Evolutionary conservation across 2,888 invertebrate species (phyloP).

Genomic region (Amblyjoppa fuscipennis): DNA sequence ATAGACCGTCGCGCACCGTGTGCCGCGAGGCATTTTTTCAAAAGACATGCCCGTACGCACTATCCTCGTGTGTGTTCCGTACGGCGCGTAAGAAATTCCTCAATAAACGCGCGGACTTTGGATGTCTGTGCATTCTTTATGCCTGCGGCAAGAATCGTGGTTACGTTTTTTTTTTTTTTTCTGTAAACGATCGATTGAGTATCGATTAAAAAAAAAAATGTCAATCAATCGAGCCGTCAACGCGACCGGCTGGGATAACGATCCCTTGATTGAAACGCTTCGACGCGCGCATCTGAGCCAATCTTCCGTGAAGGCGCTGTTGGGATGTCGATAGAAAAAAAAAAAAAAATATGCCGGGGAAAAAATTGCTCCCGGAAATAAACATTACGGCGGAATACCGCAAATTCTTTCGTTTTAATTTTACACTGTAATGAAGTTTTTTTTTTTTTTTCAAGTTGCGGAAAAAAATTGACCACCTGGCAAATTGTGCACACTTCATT

Average conservation of each 20-base stretch:
- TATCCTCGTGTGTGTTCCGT: not conserved
- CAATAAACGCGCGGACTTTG: not conserved
- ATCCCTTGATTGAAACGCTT: conserved; percentile 21
- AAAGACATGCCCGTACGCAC: not conserved
- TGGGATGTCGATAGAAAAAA: not conserved
- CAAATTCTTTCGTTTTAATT: no score
- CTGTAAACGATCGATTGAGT: conserved; percentile 3
- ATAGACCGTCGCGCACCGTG: not conserved
- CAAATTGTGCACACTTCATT: no score
- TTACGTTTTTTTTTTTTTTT: not conserved
- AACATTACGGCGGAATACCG: not conserved
- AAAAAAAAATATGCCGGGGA: not conserved
- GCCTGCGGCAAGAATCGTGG: not conserved
- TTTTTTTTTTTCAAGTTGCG: no score
- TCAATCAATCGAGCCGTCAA: conserved; percentile 23
- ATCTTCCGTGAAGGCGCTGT: not conserved
- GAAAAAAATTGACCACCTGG: not conserved
- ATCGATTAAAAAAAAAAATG: conserved; percentile 4
- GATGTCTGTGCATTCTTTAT: not conserved
- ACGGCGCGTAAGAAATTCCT: not conserved
- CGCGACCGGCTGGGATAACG: not conserved
- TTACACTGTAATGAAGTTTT: no score
- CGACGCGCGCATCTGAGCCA: not conserved
- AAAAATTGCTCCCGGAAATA: not conserved
- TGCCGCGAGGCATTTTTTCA: not conserved